phyloP scores from a whole-genome alignment of 92 coral and sea anemone genomes.

The Parazoanthus atlanticus region DNA sequence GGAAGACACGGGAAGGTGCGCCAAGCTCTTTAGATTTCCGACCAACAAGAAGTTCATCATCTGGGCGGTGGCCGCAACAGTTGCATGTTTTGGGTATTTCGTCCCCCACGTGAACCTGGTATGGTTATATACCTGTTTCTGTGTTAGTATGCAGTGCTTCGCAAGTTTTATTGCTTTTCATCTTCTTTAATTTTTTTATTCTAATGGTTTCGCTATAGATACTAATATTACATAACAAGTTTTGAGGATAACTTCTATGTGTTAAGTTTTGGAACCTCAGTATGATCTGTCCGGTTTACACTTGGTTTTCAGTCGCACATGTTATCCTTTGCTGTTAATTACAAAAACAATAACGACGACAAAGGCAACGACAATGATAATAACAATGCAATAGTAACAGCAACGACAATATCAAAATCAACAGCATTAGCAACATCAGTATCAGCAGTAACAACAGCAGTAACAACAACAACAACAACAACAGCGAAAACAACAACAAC shows the following conservation, averaged over 20 bases:
- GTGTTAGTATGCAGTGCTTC: background rate
- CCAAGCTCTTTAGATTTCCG: slow-evolving; percentile 46
- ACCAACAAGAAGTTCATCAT: slow-evolving; percentile 74
- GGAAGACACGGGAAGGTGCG: background rate
- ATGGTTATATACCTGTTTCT: background rate
- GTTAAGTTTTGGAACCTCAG: too few relatives aligned
- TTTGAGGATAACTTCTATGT: too few relatives aligned
- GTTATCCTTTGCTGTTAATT: too few relatives aligned
- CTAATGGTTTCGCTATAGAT: too few relatives aligned
- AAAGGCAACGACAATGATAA: too few relatives aligned
- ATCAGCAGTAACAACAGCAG: background rate
- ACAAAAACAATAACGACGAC: too few relatives aligned
- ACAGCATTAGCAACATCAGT: too few relatives aligned
- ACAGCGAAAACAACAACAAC: background rate
- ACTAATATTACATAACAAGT: too few relatives aligned
- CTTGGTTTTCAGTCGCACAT: too few relatives aligned
- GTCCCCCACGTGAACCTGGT: slow-evolving; percentile 97
- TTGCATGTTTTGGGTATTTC: slow-evolving; percentile 93
- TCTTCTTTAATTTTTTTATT: background rate
- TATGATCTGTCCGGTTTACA: too few relatives aligned
- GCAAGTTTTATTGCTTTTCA: background rate
- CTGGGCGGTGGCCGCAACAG: slow-evolving; percentile 83
- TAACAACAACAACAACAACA: background rate
- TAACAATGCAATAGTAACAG: too few relatives aligned
- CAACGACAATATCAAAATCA: too few relatives aligned